These are phyloP conservation scores for Lindbergichthys nudifrons DNA, from an alignment of 2,797 vertebrate genomes.

Conservation along the genomic window DNA sequence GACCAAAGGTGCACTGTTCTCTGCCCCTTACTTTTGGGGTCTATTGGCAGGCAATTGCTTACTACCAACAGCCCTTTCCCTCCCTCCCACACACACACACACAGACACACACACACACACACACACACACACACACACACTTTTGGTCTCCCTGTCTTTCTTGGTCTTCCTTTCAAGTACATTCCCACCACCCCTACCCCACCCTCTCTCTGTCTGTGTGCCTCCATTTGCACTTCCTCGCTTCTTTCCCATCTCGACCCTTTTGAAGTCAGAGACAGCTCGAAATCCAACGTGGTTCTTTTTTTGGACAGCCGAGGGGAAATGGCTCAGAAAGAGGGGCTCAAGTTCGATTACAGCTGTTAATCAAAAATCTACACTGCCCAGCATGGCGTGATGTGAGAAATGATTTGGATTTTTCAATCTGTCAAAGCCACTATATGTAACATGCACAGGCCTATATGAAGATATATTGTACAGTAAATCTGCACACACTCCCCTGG, in stretches of 20 bases:
- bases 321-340: conserved; percentile 75
- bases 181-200: conserved; percentile 58
- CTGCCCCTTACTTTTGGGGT: conserved; percentile 47
- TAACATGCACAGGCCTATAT: conserved; percentile 57
- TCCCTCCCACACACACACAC: conserved; percentile 20
- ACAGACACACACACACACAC: conserved; percentile 35
- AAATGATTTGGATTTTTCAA: conserved; percentile 72
- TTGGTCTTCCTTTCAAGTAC: conserved; percentile 73
- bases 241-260: conserved; percentile 71
- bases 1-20: conserved; percentile 69
- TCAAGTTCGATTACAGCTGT: conserved; percentile 79
- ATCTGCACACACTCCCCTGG: conserved; percentile 21
- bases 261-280: conserved; percentile 82
- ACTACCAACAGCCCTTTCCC: conserved; percentile 53
- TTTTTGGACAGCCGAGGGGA: conserved; percentile 74
- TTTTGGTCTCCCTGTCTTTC: conserved; percentile 60
- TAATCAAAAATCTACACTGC: conserved; percentile 79
- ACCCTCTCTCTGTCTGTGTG: conserved; percentile 54
- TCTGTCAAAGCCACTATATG: conserved; percentile 64
- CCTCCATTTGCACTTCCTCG: conserved; percentile 68
- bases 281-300: conserved; percentile 72
- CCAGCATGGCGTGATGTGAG: conserved; percentile 71
- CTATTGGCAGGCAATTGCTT: conserved; percentile 66
- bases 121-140: conserved; percentile 34
- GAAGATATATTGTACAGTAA: conserved; percentile 65